Base-by-base conservation (phyloP, 2,113 vertebrate species). In the Dasyprocta punctata region DNA sequence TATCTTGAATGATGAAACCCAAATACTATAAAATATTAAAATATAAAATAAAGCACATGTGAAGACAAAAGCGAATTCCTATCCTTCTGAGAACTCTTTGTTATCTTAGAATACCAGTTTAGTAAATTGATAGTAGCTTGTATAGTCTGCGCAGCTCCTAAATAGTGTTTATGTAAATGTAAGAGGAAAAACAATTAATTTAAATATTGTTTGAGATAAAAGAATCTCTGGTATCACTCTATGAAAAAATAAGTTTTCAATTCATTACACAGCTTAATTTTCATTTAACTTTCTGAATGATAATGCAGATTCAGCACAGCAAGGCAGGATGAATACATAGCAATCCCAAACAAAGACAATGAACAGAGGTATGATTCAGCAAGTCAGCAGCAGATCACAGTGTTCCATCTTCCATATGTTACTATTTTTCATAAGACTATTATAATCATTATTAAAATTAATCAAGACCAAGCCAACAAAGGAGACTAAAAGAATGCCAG, bases 31-130 rank as follows among this genome's bases (percentile, higher is more conserved):
- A 90, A 33, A 58, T 22, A 92, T 17, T 83, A 80, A 97, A 67
- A 89, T 61, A 92, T 19, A 95, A 98, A 96, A 65, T 22, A 73
- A 92, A 94, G 49, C 4, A 58, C 77, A 69, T 71, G 33, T 80
- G 26, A 97, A 49, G 63, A 73, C 36, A 75, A 93, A 92, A 14
- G 52, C 2, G 52, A 89, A 86, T 69, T 86, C 90, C 47, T 54
- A 49, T 75, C 85, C 63, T 85, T 87, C 49, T 52, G 75, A 95
- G 54, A 28, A 96, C 0, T 82, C 19, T 41, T 56, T 75, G 36
- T n/a, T 71, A 84, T 83, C 52, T 93, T 47, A 92, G 61, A 95
- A 92, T 92, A 90, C 65, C 49, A 81, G 11, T 47, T 95, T 60
- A 95, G 67, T 30, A 77, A 71, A 88, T 5, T 90, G 77, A 67